Evolutionary conservation across 2,797 vertebrate species (phyloP), one percentile per base, ranked within the genome.

Genomic region (Lithobates sylvaticus): DNA sequence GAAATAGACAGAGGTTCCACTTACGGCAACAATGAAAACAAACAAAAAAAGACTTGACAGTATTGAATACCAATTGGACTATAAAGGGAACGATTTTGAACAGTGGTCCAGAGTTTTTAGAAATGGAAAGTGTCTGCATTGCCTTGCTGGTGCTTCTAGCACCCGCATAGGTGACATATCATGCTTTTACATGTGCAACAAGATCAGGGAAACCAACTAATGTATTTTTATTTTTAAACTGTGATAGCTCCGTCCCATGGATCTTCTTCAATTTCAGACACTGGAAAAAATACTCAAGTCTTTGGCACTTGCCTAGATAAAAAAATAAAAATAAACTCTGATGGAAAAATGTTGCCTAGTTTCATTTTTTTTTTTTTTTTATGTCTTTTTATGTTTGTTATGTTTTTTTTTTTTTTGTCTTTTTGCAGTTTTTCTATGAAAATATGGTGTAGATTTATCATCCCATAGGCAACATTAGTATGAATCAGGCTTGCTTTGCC

Each of bases 1-100:
- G 98, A 99, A 92, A 99, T 98, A 15, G 89, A 97, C 90, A 96
- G 91, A 88, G 95, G 96, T 65, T 99, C 98, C 1, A 94, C 91
- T 88, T 99, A 99, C 0, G 98, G 98, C 68, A 95, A 95, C 90
- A 95, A 94, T 27, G 93, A 93, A 61, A 91, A 80, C 88, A 93
- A 92, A 50, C 89, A 92, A 74, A 96, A 96, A 86, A 93, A 87
- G 27, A 93, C 95, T 83, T 95, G 93, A 94, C 67, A 88, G 71
- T 88, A 77, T 84, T 81, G 75, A 84, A 89, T 88, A 84, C 32
- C 84, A 76, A 54, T 84, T 89, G 73, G 36, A 64, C 86, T 79
- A 89, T 90, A 71, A 85, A 92, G 89, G 92, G 90, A 92, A 89
- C 89, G 84, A 88, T 89, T 84, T 79, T 89, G 91, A 88, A 83